These are phyloP conservation scores for Thymallus thymallus DNA, from an alignment of 2,113 vertebrate genomes.

Conservation along the genomic window DNA sequence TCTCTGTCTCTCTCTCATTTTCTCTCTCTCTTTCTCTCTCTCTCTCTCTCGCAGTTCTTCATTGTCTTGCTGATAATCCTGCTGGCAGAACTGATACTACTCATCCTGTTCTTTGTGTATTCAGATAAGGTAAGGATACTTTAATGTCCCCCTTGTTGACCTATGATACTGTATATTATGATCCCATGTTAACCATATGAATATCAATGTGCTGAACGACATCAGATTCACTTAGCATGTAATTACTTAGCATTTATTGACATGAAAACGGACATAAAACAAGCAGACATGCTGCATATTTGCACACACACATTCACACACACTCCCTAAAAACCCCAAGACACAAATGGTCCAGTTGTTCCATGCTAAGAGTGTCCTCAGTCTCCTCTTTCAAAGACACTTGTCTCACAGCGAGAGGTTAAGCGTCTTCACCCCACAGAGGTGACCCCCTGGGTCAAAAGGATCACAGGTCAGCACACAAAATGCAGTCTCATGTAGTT, in stretches of 20 bases:
- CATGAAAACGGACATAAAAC: too few relatives aligned
- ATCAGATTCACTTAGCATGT: background rate
- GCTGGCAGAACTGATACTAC: conserved; percentile 90
- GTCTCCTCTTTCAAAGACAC: conserved; percentile 23
- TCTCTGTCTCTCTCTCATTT: conserved; percentile 18
- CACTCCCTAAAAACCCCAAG: conserved; percentile 1
- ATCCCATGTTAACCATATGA: background rate
- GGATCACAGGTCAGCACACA: conserved; percentile 57
- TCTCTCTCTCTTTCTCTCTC: conserved; percentile 16
- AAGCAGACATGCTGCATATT: too few relatives aligned
- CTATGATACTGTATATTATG: too few relatives aligned
- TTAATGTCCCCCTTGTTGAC: background rate
- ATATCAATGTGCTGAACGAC: background rate
- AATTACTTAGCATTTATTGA: too few relatives aligned
- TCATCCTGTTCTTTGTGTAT: conserved; percentile 97
- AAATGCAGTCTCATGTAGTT: conserved; percentile 60
- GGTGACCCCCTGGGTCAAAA: conserved; percentile 17
- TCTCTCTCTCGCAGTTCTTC: conserved; percentile 85
- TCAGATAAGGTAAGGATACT: conserved; percentile 88
- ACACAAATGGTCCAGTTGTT: conserved; percentile 31
- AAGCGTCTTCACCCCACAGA: conserved; percentile 38
- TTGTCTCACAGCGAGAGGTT: conserved; percentile 24
- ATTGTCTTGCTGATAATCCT: conserved; percentile 93
- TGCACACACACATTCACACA: background rate
- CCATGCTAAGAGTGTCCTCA: conserved; percentile 1